Evolutionary conservation across 2,113 vertebrate species (phyloP).

Genomic region (Saimiri boliviensis): DNA sequence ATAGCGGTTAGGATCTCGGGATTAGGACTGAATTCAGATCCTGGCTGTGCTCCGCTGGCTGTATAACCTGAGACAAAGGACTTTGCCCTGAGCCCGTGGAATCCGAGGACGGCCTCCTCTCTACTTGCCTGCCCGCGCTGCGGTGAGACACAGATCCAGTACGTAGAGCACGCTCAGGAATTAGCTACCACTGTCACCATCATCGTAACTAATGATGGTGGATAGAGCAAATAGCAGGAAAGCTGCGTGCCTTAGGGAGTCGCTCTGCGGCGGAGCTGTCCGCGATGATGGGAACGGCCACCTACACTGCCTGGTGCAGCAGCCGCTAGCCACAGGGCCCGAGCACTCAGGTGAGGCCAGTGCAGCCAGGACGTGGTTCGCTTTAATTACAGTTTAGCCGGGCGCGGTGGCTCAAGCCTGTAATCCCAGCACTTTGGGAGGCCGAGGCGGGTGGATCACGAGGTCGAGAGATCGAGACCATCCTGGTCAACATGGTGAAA

Average conservation of each 20-base stretch:
- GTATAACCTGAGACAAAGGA: not conserved
- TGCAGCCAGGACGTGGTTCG: not conserved
- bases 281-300: too few species aligned
- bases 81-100: not conserved
- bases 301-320: fast-evolving
- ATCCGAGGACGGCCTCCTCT: not conserved
- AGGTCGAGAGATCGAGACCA: too few species aligned
- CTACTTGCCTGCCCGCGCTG: not conserved
- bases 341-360: not conserved
- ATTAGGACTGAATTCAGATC: not conserved
- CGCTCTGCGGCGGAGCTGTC: not conserved
- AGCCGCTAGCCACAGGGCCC: not conserved
- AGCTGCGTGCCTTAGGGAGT: not conserved
- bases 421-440: too few species aligned
- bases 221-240: not conserved
- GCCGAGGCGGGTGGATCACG: too few species aligned
- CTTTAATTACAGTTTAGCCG: not conserved
- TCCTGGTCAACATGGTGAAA: too few species aligned
- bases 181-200: not conserved
- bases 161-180: not conserved
- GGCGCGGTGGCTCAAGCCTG: too few species aligned
- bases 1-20: not conserved
- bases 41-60: not conserved
- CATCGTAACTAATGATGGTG: not conserved
- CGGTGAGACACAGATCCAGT: not conserved